Evolutionary conservation across 1,140 invertebrate genomes (phyloP), one percentile per base, ranked within the genome.

Genomic region (Coelopa frigida): DNA sequence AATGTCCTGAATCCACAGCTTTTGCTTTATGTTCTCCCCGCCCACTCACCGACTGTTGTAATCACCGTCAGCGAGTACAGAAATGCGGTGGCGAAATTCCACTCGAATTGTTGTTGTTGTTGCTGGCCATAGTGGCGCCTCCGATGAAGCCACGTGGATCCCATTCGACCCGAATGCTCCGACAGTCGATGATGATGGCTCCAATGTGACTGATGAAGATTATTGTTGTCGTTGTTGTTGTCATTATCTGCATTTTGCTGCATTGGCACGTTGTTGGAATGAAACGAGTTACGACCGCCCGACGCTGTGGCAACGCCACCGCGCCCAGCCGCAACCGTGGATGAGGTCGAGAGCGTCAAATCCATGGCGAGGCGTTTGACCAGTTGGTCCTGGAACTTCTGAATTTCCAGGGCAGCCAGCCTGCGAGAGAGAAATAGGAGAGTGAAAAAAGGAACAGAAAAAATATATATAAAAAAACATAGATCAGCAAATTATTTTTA

Each of bases 351-450:
- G 17, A 44, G 42, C n/a, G 42, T 44, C 31, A 44, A 44, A 44
- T 44, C 42, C 42, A 44, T 44, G 42, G 24, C 42, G 35, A 44
- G 42, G 10, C 42, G 31, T 35, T 44, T 44, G 27, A 44, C 42
- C 35, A 44, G 35, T 44, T 44, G 42, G 35, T 44, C 42, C 29
- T 44, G 42, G 35, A 44, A 44, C 35, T 44, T 44, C 23, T 21
- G 23, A 22, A 44, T 44, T 29, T 44, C 42, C 42, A 44, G 35
- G 31, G 42, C 42, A 22, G 42, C 42, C 42, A 44, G 35, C 31
- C 42, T 44, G 15, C 3, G 22, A 14, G 15, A n/a, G 20, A n/a
- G 14, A 35, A 20, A 44, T 22, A 15, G 8, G 35, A 44, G 10
- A 14, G 20, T 3, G 31, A 44, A 35, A 18, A n/a, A 14, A 18